Percentiles rank a stretch among this genome's conserved stretches.
These are phyloP conservation scores for Agonopterix subpropinquella DNA, from an alignment of 2,888 invertebrate genomes.

Conservation along the genomic window DNA sequence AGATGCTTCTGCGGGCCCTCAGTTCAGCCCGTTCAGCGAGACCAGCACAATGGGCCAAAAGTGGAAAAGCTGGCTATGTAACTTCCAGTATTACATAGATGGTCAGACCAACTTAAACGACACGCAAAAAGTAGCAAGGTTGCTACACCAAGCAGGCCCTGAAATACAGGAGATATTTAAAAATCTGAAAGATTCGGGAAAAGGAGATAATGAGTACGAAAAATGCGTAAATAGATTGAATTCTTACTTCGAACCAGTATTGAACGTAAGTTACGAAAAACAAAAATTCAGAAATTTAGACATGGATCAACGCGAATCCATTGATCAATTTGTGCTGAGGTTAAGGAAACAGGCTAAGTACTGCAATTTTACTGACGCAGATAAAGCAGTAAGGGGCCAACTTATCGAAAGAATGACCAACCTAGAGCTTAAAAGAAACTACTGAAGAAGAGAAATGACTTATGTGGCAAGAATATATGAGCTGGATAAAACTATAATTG, in stretches of 20 bases:
- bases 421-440: conserved; percentile 5
- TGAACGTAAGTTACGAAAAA: conserved; percentile 1
- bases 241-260: neutral
- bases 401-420: conserved; percentile 4
- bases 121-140: conserved; percentile 1
- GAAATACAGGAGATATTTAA: conserved; percentile 4
- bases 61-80: too few relatives aligned
- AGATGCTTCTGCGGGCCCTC: too few relatives aligned
- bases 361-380: neutral
- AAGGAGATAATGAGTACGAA: neutral
- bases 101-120: neutral
- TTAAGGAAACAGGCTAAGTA: neutral
- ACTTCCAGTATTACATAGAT: too few relatives aligned
- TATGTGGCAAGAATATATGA: neutral
- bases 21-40: too few relatives aligned
- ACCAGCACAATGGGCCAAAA: too few relatives aligned
- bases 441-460: conserved; percentile 3
- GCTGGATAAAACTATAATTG: neutral
- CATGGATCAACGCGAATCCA: neutral
- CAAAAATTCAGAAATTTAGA: neutral
- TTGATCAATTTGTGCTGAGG: neutral
- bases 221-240: neutral
- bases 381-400: conserved; percentile 3
- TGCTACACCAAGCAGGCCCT: conserved; percentile 5
- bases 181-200: neutral